Base-by-base conservation (phyloP, 2,797 vertebrate species). In the Muraenolepis orangiensis region DNA sequence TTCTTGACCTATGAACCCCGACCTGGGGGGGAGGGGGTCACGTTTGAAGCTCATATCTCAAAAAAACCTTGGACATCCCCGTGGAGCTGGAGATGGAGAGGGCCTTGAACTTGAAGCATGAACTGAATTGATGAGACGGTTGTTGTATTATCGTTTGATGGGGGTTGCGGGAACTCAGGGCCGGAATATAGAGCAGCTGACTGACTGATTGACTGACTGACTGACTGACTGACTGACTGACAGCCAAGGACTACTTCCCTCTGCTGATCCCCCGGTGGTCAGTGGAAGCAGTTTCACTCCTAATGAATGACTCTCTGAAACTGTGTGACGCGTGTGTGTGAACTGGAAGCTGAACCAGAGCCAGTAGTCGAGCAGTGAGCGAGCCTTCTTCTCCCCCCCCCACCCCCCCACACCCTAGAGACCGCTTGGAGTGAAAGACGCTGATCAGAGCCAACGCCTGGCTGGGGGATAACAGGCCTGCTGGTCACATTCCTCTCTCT, bases 381-480 rank as follows among this genome's bases (percentile, higher is more conserved):
- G 7, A 57, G 51, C 51, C 20, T n/a, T n/a, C 20, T n/a, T n/a
- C 51, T 20, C 16, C 51, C 51, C 51, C 32, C 32, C 32, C 3
- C 32, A 4, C 32, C 32, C 32, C 32, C 32, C 32, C 32, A 34
- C 32, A 3, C 32, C 8, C 32, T 20, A 57, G 51, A 57, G 51
- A 81, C 76, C 72, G 77, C 74, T 77, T 78, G 51, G 75, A 64
- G 71, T 3, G 66, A 71, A 38, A 32, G 70, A 74, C 31, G 23
- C 42, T 73, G 74, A 72, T 73, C 80, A 80, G 51, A 23, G 89
- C 86, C 89, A 88, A 77, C 85, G 80, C 84, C 72, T 83, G 31
- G 81, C 81, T 87, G 86, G 85, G 86, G 78, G 76, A 79, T 76
- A 78, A 88, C 86, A 91, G 84, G 79, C 82, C 76, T 66, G 78